Percentiles rank a stretch among this genome's conserved stretches.
phyloP scores from a whole-genome alignment of 1,140 invertebrate genomes.

The Drosophila lini region DNA sequence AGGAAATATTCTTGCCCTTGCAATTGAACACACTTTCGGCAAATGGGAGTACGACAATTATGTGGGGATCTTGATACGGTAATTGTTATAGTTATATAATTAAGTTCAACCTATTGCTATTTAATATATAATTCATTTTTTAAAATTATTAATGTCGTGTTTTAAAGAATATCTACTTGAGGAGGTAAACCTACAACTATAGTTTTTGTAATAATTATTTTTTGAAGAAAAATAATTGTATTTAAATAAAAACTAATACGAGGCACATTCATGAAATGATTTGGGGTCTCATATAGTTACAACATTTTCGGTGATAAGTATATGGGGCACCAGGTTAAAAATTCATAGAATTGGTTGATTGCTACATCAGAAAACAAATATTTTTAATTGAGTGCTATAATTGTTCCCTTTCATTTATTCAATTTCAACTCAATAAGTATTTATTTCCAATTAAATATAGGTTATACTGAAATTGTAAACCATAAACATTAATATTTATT shows the following conservation, averaged over 20 bases:
- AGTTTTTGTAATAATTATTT: too few species aligned
- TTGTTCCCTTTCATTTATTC: background rate
- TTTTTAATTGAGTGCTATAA: too few species aligned
- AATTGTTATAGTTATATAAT: background rate
- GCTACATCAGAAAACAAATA: background rate
- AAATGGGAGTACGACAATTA: background rate
- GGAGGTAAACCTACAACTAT: too few species aligned
- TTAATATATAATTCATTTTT: background rate
- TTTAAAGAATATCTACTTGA: too few species aligned
- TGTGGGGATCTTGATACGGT: background rate
- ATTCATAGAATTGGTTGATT: background rate
- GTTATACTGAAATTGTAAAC: background rate
- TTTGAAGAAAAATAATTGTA: background rate
- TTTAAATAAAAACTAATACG: background rate
- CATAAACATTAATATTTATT: background rate
- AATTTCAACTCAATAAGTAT: background rate
- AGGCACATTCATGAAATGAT: background rate
- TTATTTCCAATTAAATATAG: background rate
- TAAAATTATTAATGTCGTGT: too few species aligned
- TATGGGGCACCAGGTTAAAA: background rate
- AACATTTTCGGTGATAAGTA: background rate
- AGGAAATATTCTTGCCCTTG: background rate
- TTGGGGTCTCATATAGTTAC: background rate
- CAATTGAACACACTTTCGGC: slow-evolving; percentile 4
- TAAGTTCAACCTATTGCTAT: background rate